Base-by-base conservation (phyloP, 2,888 invertebrate genomes). In the Macropis europaea region DNA sequence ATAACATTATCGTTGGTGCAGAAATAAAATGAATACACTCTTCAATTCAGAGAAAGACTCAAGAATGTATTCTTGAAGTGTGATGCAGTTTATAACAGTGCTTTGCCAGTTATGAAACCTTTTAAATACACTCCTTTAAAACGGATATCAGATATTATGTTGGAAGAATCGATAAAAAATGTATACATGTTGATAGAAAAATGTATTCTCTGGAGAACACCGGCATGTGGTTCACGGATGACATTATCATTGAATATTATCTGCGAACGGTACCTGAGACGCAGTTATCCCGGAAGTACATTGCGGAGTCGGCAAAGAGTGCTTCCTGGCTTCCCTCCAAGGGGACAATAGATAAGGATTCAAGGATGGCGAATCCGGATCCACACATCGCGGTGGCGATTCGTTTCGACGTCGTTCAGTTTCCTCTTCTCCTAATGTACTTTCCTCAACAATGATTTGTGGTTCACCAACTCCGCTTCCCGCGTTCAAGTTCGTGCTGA, bases 201-300 rank as follows among this genome's bases (percentile, higher is more conserved):
- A 28, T 28, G 26, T 1, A 22, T 26, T 36, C 13, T 3, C 2
- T 9, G 5, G 15, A 13, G 38, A 30, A 11, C n/a, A n/a, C n/a
- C n/a, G 7, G 26, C 26, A 62, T 11, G 38, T 15, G 45, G 32
- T 19, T 26, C 9, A n/a, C 7, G 11, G 47, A 13, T 2, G 24
- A n/a, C 2, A 38, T 28, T 38, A 13, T 40, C 38, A 13, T 15
- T 22, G 36, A n/a, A 6, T 13, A 11, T 9, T 45, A 66, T 26
- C 28, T 15, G 17, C n/a, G 24, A 11, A 30, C 9, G 1, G 13
- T 80, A 91, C 91, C 92, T 96, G 96, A 80, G 96, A 96, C 38
- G 96, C 96, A 42, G 96, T 96, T 64, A 96, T 96, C 52, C 96
- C 96, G 62, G 95, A 94, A 24, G 95, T 95, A 84, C 96, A 96